These are phyloP conservation scores for Heterocephalus glaber DNA, from an alignment of 2,113 vertebrate genomes.

Conservation along the genomic window DNA sequence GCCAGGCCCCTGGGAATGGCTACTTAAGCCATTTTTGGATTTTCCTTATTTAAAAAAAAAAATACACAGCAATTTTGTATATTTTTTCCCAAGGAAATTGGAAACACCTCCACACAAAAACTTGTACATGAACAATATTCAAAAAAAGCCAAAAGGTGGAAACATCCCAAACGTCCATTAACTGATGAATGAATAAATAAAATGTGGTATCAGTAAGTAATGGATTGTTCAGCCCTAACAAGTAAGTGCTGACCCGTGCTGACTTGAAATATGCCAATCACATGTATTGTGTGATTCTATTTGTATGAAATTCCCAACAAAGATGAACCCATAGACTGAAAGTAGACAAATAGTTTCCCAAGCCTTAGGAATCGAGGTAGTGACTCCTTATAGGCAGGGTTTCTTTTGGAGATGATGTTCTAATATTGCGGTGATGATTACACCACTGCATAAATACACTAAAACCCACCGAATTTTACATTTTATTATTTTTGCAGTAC, in stretches of 20 bases:
- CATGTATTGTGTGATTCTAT: background rate
- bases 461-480: background rate
- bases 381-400: background rate
- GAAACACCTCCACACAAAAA: background rate
- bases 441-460: background rate
- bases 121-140: background rate
- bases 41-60: background rate
- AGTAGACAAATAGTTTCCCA: background rate
- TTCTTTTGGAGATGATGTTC: background rate
- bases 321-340: background rate
- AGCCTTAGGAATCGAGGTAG: too few relatives aligned
- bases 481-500: background rate
- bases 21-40: background rate
- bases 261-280: background rate
- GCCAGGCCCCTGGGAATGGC: background rate
- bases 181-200: background rate
- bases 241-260: accelerated
- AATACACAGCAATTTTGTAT: background rate
- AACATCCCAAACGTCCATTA: background rate
- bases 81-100: background rate
- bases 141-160: background rate
- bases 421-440: background rate
- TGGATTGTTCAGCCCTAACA: background rate
- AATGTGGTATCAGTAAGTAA: background rate
- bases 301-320: background rate